A percentile compares a stretch with the other conserved stretches of the same genome.
Evolutionary conservation across 1,140 invertebrate genomes (phyloP).

Genomic region (Whitmania pigra): DNA sequence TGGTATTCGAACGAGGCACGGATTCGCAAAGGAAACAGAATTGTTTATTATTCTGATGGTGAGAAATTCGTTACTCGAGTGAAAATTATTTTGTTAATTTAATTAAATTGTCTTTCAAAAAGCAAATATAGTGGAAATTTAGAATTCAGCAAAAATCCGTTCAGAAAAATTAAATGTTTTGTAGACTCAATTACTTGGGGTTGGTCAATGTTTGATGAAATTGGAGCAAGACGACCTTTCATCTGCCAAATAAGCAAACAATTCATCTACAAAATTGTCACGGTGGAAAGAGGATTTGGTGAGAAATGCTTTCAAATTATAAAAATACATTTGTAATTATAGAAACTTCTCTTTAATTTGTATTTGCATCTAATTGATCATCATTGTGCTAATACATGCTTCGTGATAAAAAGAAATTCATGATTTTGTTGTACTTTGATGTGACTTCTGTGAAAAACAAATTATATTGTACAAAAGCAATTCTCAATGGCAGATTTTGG

Average conservation of each 20-base stretch:
- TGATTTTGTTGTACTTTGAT: too few species aligned
- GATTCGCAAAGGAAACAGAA: not conserved
- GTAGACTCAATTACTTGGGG: constrained; percentile 24
- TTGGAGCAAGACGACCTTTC: constrained; percentile 47
- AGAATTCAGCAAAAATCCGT: not conserved
- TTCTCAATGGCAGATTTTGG: constrained; percentile 57
- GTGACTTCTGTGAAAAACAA: too few species aligned
- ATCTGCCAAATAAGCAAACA: constrained; percentile 68
- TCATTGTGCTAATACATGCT: too few species aligned
- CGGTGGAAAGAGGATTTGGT: constrained; percentile 32
- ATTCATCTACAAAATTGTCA: constrained; percentile 31
- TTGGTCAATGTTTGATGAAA: constrained; percentile 18
- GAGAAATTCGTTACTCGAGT: too few species aligned
- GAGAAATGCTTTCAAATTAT: constrained; percentile 18
- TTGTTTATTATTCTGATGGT: constrained; percentile 21
- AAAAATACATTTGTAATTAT: not conserved
- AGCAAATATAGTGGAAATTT: not conserved
- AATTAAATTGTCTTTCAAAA: not conserved
- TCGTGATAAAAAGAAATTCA: too few species aligned
- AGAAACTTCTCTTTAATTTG: too few species aligned
- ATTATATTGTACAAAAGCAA: too few species aligned
- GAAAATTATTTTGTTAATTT: not conserved
- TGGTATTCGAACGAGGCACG: constrained; percentile 17
- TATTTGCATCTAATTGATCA: too few species aligned
- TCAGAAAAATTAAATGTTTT: not conserved